Conservation (phyloP, 2,113 vertebrate species). For the Alligator mississippiensis region DNA sequence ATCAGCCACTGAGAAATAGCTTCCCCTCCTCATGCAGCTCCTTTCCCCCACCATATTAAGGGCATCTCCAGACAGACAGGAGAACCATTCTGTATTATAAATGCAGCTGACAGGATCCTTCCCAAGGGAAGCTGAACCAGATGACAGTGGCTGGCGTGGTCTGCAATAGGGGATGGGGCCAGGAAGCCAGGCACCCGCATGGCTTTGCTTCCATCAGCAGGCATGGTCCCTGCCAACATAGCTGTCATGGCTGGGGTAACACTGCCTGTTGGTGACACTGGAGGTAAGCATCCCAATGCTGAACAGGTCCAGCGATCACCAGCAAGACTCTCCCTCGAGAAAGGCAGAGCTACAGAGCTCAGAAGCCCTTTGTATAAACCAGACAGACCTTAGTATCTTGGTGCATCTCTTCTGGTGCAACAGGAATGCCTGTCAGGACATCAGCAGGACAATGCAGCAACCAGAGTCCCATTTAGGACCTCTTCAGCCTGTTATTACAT, state of each 20-base stretch:
- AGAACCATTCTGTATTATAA: background rate
- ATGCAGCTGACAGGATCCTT: background rate
- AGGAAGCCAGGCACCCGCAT: background rate
- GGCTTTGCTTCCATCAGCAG: background rate
- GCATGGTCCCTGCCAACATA: background rate
- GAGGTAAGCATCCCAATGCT: too few species aligned
- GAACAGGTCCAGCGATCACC: too few species aligned
- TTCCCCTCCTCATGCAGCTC: too few species aligned
- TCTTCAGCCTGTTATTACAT: rapidly evolving
- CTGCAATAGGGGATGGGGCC: background rate
- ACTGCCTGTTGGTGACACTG: background rate
- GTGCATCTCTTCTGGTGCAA: background rate
- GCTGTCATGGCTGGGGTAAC: background rate
- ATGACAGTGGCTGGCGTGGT: background rate
- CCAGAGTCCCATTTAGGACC: rapidly evolving
- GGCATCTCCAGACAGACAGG: too few species aligned
- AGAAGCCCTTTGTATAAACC: background rate
- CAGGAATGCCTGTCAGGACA: background rate
- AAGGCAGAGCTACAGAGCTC: background rate
- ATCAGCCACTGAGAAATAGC: too few species aligned
- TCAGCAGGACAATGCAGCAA: background rate
- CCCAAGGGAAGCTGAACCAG: background rate
- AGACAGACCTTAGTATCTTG: constrained; percentile 30
- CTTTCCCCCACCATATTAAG: too few species aligned
- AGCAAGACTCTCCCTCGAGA: too few species aligned